Conservation (phyloP, 2,888 invertebrate genomes). For the Leucania comma region DNA sequence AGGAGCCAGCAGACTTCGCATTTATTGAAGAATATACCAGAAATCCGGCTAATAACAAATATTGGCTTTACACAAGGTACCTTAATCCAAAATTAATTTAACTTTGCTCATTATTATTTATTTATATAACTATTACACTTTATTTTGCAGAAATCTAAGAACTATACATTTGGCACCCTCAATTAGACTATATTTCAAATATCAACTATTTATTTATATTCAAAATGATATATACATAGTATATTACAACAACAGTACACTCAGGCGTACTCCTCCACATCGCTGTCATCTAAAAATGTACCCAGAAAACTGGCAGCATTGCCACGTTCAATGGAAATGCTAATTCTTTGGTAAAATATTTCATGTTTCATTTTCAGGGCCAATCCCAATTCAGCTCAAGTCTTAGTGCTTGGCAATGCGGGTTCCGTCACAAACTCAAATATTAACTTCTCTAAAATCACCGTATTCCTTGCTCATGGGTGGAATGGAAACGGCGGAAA, state of each 20-base stretch:
- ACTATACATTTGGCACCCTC: not conserved
- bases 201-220: no score
- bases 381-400: conserved; percentile 70
- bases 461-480: conserved; percentile 79
- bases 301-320: no score
- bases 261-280: no score
- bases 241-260: no score
- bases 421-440: conserved; percentile 70
- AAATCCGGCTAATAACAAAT: conserved; percentile 71
- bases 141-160: not conserved
- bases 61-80: conserved; percentile 77
- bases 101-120: no score
- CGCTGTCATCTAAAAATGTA: no score
- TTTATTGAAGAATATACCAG: conserved; percentile 65
- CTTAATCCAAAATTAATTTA: not conserved
- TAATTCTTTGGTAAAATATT: no score
- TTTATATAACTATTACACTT: no score
- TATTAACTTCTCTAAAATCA: conserved; percentile 68
- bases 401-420: conserved; percentile 62
- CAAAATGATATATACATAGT: no score
- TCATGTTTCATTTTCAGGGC: conserved; percentile 62
- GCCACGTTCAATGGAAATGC: no score
- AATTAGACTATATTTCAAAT: not conserved
- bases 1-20: conserved; percentile 68
- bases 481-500: conserved; percentile 80